These are phyloP conservation scores for Drosophila eugracilis DNA, from an alignment of 1,140 invertebrate genomes.

Conservation along the genomic window DNA sequence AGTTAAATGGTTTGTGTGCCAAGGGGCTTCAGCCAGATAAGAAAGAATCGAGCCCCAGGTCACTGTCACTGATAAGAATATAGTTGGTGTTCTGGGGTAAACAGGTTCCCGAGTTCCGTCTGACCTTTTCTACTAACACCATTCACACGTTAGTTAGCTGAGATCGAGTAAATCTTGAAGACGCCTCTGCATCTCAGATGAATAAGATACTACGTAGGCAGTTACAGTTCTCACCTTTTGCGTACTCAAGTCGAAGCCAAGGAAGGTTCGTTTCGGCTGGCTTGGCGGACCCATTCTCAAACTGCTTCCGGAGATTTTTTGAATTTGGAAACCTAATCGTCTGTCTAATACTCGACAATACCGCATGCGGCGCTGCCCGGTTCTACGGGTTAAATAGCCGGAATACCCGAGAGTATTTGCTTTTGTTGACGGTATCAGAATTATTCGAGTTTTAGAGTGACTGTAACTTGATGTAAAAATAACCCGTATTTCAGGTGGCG, in stretches of 20 bases:
- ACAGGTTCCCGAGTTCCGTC: constrained; percentile 21
- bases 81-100: constrained; percentile 5
- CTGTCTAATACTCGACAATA: background rate
- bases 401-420: constrained; percentile 1
- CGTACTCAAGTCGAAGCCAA: constrained; percentile 93
- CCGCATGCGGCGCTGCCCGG: constrained; percentile 17
- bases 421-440: constrained; percentile 27
- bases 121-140: constrained; percentile 35
- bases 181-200: constrained; percentile 17
- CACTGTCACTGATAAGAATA: constrained; percentile 27
- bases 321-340: background rate
- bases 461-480: background rate
- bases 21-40: constrained; percentile 25
- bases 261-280: constrained; percentile 85
- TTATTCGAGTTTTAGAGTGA: constrained; percentile 16
- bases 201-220: constrained; percentile 45
- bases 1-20: constrained; percentile 22
- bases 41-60: constrained; percentile 9
- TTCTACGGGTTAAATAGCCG: constrained; percentile 6
- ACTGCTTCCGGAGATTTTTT: constrained; percentile 9
- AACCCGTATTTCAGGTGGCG: background rate
- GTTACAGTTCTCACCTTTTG: constrained; percentile 88
- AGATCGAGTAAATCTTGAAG: background rate
- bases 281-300: constrained; percentile 50
- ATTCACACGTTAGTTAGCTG: constrained; percentile 18